These are phyloP conservation scores for Pagetopsis macropterus DNA, from an alignment of 2,797 vertebrate species.

Conservation along the genomic window DNA sequence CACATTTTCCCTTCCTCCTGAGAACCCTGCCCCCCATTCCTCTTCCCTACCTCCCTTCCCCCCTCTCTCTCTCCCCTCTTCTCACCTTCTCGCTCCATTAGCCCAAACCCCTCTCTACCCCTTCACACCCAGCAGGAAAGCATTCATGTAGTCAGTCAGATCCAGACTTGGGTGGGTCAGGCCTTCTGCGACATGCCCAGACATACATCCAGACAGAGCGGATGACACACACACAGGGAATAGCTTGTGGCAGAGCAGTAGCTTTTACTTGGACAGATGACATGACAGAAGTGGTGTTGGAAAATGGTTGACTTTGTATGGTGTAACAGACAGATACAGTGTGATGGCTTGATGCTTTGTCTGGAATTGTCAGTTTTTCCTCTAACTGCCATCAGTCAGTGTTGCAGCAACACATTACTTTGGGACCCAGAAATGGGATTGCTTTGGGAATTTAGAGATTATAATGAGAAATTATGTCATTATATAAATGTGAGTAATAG, in stretches of 20 bases:
- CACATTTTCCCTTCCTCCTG: slow-evolving; percentile 77
- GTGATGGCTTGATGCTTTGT: slow-evolving; percentile 4
- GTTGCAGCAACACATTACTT: not conserved
- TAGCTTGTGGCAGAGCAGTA: slow-evolving; percentile 46
- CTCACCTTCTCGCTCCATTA: slow-evolving; percentile 32
- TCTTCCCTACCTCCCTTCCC: slow-evolving; percentile 9
- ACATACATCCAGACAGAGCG: slow-evolving; percentile 57
- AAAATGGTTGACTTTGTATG: slow-evolving; percentile 40
- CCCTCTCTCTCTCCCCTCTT: slow-evolving; percentile 38
- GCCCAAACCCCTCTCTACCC: slow-evolving; percentile 51
- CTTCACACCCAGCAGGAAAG: slow-evolving; percentile 58
- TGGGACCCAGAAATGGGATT: not conserved
- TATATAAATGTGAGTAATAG: not conserved
- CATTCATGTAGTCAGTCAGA: slow-evolving; percentile 54
- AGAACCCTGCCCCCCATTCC: slow-evolving; percentile 26
- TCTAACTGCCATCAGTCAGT: slow-evolving; percentile 2
- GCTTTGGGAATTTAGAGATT: not conserved
- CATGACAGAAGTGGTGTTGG: slow-evolving; percentile 39
- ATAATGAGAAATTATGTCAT: not conserved
- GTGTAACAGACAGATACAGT: slow-evolving; percentile 20
- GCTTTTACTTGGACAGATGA: slow-evolving; percentile 51
- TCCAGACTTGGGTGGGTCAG: slow-evolving; percentile 64
- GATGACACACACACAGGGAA: slow-evolving; percentile 47
- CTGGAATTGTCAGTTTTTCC: not conserved
- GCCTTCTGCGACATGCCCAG: slow-evolving; percentile 51